Conservation (phyloP, 1,140 invertebrate species). For the Platyscapa corneri region DNA sequence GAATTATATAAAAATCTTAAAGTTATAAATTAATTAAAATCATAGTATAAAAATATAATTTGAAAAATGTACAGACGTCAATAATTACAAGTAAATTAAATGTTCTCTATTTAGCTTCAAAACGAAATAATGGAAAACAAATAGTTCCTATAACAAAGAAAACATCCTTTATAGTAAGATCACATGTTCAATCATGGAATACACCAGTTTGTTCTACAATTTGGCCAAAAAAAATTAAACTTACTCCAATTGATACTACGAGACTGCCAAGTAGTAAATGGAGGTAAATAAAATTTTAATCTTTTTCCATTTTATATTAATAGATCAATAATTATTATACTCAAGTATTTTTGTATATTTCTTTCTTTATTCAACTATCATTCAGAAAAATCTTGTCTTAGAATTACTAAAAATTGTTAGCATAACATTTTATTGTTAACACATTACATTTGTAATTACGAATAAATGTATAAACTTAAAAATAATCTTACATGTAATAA, state of each 20-base stretch:
- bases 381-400: too few species aligned
- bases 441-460: too few species aligned
- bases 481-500: too few species aligned
- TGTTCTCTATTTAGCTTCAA: slow-evolving; percentile 53
- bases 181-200: slow-evolving; percentile 65
- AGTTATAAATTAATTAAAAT: too few species aligned
- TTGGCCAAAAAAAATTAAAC: slow-evolving; percentile 68
- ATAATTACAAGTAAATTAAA: background rate
- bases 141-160: slow-evolving; percentile 57
- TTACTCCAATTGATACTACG: slow-evolving; percentile 68
- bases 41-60: slow-evolving; percentile 15
- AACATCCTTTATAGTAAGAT: slow-evolving; percentile 53
- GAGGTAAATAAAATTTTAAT: slow-evolving; percentile 57
- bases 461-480: too few species aligned
- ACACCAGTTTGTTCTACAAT: slow-evolving; percentile 60
- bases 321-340: too few species aligned
- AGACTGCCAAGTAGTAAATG: slow-evolving; percentile 65
- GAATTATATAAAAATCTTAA: too few species aligned
- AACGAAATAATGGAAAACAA: slow-evolving; percentile 54
- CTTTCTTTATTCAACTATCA: too few species aligned
- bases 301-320: too few species aligned
- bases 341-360: too few species aligned
- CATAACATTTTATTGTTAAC: too few species aligned
- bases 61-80: background rate
- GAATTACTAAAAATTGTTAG: too few species aligned